Conservation (phyloP, 2,113 vertebrate genomes). For the Otis tarda region DNA sequence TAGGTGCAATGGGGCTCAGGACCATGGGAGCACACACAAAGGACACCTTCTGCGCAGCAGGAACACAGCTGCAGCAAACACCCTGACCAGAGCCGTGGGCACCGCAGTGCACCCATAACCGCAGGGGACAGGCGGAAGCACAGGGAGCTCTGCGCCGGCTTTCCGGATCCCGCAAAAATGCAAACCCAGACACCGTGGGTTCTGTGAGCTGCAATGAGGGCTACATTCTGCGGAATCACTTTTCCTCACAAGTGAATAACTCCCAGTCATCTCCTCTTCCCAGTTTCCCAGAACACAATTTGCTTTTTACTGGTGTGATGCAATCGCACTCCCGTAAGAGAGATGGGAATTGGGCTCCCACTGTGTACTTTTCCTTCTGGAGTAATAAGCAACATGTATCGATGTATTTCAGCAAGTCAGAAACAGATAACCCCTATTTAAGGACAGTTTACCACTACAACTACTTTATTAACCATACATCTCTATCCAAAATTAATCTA, state of each 20-base stretch:
- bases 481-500: conserved; percentile 47
- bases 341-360: not conserved
- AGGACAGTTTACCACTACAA: not conserved
- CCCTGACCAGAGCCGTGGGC: too few relatives aligned
- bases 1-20: not conserved
- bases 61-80: not conserved
- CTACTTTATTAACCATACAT: conserved; percentile 44
- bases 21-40: not conserved
- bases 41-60: not conserved
- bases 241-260: not conserved
- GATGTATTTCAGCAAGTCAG: conserved; percentile 18
- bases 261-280: not conserved
- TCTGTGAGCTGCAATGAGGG: not conserved
- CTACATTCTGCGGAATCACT: not conserved
- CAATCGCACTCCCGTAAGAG: not conserved
- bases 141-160: not conserved
- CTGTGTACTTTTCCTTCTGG: not conserved
- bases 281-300: not conserved
- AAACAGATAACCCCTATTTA: conserved; percentile 30
- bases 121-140: too few relatives aligned
- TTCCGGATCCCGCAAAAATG: not conserved
- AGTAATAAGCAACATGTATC: not conserved
- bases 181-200: not conserved
- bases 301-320: not conserved
- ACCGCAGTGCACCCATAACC: too few relatives aligned